A percentile compares a stretch with the other conserved stretches of the same genome.
Conservation (phyloP, 2,888 invertebrate genomes). For the Chloroclystis v-ata region DNA sequence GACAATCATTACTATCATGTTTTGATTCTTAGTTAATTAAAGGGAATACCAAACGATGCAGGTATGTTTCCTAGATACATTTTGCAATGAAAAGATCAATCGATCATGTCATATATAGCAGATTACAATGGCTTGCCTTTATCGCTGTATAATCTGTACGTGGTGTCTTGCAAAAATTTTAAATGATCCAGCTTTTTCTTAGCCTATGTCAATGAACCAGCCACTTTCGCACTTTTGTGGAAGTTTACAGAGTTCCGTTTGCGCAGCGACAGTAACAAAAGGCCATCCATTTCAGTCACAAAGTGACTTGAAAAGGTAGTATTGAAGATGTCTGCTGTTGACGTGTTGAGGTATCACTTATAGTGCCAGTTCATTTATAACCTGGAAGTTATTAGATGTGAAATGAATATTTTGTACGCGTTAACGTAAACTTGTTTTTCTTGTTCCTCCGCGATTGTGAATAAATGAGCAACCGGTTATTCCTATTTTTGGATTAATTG, state of each 20-base stretch:
- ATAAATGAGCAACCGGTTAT: too few species aligned
- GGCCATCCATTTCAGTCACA: constrained; percentile 53
- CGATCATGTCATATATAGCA: too few species aligned
- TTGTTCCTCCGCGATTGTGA: too few species aligned
- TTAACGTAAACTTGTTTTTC: too few species aligned
- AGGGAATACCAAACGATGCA: too few species aligned
- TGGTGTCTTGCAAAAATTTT: neutral
- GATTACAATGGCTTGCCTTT: too few species aligned
- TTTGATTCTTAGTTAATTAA: too few species aligned
- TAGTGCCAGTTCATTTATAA: neutral
- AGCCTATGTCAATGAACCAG: constrained; percentile 33
- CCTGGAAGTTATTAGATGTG: neutral
- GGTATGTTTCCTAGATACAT: too few species aligned
- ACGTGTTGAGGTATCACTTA: constrained; percentile 30
- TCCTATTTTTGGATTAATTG: too few species aligned
- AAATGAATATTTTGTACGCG: neutral
- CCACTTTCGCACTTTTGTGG: constrained; percentile 45
- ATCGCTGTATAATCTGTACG: too few species aligned
- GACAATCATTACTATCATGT: too few species aligned
- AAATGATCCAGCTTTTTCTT: constrained; percentile 3
- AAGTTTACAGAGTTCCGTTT: constrained; percentile 53
- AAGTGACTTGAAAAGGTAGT: constrained; percentile 38
- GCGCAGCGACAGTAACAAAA: constrained; percentile 45
- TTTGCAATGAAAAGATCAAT: too few species aligned
- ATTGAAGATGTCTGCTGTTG: constrained; percentile 42